A percentile compares a stretch with the other conserved stretches of the same genome.
These are phyloP conservation scores for Anarrhichthys ocellatus DNA, from an alignment of 2,113 vertebrate species.

Conservation along the genomic window DNA sequence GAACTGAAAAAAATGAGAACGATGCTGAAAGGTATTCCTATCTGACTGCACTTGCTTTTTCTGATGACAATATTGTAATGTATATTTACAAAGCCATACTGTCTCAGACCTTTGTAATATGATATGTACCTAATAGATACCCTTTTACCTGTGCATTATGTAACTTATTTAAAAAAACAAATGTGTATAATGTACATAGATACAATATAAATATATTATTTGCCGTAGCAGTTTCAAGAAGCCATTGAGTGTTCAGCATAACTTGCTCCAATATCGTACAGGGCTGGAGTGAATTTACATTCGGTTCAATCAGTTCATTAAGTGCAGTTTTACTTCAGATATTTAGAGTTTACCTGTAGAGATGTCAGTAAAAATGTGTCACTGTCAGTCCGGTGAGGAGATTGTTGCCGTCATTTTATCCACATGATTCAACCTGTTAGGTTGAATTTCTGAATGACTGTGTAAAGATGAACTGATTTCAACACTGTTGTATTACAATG, in stretches of 20 bases:
- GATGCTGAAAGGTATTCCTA: constrained; percentile 60
- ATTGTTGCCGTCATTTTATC: constrained; percentile 25
- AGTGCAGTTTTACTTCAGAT: constrained; percentile 73
- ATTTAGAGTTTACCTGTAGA: constrained; percentile 47
- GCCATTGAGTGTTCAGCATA: constrained; percentile 59
- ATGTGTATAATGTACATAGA: constrained; percentile 78
- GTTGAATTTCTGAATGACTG: constrained; percentile 41
- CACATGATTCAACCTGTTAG: constrained; percentile 4
- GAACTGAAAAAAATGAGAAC: constrained; percentile 41
- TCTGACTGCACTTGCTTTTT: constrained; percentile 86
- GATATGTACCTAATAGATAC: constrained; percentile 80
- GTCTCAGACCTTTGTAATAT: constrained; percentile 86
- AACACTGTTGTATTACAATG: constrained; percentile 24
- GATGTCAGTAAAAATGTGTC: constrained; percentile 30
- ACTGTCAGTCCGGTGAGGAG: constrained; percentile 46
- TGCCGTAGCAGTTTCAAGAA: constrained; percentile 82
- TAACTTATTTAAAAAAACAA: constrained; percentile 88
- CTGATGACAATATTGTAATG: constrained; percentile 72
- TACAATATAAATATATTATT: constrained; percentile 70
- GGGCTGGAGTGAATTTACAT: constrained; percentile 41
- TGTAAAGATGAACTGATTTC: constrained; percentile 40
- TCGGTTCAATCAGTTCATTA: constrained; percentile 57
- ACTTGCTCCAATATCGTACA: constrained; percentile 53
- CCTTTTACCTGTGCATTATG: constrained; percentile 90
- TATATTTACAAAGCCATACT: constrained; percentile 97